These are phyloP conservation scores for Eupsilia transversa DNA, from an alignment of 2,888 invertebrate genomes.

Conservation along the genomic window DNA sequence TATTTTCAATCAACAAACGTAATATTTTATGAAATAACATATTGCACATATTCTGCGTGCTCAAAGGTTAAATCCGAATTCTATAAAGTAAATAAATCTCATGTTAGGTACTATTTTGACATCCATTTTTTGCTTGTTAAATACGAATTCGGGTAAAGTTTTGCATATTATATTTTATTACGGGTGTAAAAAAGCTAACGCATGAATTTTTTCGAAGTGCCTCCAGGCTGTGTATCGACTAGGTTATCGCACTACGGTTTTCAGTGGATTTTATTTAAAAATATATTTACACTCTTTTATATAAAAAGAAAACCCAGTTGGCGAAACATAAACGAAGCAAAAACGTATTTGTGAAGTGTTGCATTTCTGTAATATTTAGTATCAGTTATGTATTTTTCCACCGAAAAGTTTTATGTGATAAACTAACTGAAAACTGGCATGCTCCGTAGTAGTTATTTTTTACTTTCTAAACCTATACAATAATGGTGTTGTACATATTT, in stretches of 20 bases:
- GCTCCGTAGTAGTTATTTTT: neutral
- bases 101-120: neutral
- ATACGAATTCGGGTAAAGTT: conserved; percentile 3
- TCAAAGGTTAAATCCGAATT: conserved; percentile 12
- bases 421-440: neutral
- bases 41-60: neutral
- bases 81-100: neutral
- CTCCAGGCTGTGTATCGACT: conserved; percentile 36
- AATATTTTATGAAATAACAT: neutral
- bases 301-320: neutral
- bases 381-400: too few relatives aligned
- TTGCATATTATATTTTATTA: conserved; percentile 38
- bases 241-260: conserved; percentile 8
- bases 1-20: neutral
- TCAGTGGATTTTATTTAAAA: conserved; percentile 28
- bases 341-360: neutral
- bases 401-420: neutral
- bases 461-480: neutral
- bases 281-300: conserved; percentile 2
- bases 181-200: conserved; percentile 29
- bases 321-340: neutral
- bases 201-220: conserved; percentile 21
- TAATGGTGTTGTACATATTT: neutral
- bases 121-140: conserved; percentile 11
- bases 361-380: neutral